Base-by-base conservation (phyloP, 2,113 vertebrate genomes). In the Tinamus guttatus region DNA sequence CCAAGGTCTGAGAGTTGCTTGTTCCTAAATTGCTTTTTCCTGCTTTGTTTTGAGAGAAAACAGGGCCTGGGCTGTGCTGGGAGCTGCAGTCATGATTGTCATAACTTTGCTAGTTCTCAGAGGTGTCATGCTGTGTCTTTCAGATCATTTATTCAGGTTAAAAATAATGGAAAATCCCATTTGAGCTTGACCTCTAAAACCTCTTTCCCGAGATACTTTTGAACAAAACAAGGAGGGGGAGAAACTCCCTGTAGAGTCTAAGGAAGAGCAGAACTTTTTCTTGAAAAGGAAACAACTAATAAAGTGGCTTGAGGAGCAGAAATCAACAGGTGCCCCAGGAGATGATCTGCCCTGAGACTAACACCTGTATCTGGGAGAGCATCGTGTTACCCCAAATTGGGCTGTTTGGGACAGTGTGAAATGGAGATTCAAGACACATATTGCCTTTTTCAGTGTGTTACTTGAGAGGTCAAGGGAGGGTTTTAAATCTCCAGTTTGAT, bases 241-340 rank as follows among this genome's bases (percentile, higher is more conserved):
- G 18, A 30, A 82, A 27, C 41, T 36, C 47, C 52, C 13, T 89
- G 22, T 51, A 56, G 47, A 32, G 24, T 34, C 77, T 27, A 27
- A 28, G 19, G 16, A 84, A 47, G 11, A 52, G 49, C 76, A 83
- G 49, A 63, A 54, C 40, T 84, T 40, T 5, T 22, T 56, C 52
- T 90, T 77, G 63, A 18, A 32, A 49, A 30, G 27, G 52, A 8
- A 54, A 15, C 24, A 68, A 1, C 0, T 36, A 19, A 20, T 67
- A 25, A 73, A 90, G 54, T 69, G 56, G 43, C 80, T 87, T 81
- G 68, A 62, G 87, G 94, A 74, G 36, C 18, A 89, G 78, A 94
- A 95, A 86, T 71, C 64, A 59, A 15, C 87, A 94, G 62, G 32
- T 94, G 40, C 21, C 15, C 51, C 9, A 9, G 62, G 75, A 79